Evolutionary conservation across 2,888 invertebrate genomes (phyloP).

Genomic region (Leptinotarsa rubiginosa): DNA sequence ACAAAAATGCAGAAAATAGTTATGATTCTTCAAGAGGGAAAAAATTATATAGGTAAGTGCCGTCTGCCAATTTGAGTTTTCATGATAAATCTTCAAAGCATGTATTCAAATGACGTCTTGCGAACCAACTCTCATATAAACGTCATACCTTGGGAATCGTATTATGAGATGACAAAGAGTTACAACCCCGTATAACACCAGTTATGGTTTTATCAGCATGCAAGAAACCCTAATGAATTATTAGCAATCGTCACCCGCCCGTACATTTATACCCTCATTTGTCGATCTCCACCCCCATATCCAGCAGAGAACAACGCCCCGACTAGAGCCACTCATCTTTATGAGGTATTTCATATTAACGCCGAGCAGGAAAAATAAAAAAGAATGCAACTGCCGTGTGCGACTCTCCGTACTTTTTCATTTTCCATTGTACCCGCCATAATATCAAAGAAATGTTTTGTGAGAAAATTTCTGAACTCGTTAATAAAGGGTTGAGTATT

Average conservation of each 20-base stretch:
- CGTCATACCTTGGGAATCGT: no score
- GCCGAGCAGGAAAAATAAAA: conserved; percentile 24
- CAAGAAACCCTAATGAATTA: not conserved
- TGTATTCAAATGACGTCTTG: no score
- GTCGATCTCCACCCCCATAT: conserved; percentile 2
- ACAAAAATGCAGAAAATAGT: no score
- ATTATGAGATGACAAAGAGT: no score
- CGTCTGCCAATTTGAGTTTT: no score
- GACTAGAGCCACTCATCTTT: conserved; percentile 21
- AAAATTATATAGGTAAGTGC: no score
- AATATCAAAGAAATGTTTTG: conserved; percentile 38
- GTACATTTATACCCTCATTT: not conserved
- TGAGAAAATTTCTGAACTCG: conserved; percentile 30
- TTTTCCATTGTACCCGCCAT: conserved; percentile 32
- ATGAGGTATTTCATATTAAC: conserved; percentile 29
- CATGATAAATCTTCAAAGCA: no score
- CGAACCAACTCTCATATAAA: no score
- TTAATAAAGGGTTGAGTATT: conserved; percentile 30
- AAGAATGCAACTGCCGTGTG: conserved; percentile 29
- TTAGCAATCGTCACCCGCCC: not conserved
- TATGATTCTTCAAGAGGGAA: no score
- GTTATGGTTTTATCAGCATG: not conserved
- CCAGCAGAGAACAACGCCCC: conserved; percentile 17
- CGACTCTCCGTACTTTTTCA: conserved; percentile 29
- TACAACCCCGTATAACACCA: no score